Percentiles rank a stretch among this genome's conserved stretches.
Conservation (phyloP, 2,888 invertebrate species). For the Limnephilus marmoratus region DNA sequence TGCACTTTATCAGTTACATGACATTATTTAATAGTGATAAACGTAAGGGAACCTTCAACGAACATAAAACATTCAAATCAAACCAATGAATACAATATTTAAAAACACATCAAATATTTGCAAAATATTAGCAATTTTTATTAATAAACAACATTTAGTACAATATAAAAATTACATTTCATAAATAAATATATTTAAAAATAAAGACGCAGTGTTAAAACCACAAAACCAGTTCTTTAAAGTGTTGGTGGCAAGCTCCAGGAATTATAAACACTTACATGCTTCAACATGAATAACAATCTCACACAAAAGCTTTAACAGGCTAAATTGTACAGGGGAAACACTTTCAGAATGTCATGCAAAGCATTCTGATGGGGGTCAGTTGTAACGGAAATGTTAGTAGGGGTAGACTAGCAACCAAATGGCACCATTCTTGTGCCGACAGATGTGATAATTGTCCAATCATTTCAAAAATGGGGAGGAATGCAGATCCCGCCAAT, state of each 20-base stretch:
- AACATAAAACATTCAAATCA: not conserved
- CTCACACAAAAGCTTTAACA: not conserved
- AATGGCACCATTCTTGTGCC: not conserved
- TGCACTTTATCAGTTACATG: not conserved
- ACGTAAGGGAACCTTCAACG: not conserved
- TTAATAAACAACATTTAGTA: not conserved
- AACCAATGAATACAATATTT: not conserved
- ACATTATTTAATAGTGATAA: not conserved
- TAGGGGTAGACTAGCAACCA: not conserved
- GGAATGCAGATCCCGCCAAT: no score
- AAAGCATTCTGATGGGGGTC: not conserved
- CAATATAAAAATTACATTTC: not conserved
- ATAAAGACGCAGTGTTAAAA: not conserved
- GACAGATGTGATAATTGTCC: not conserved
- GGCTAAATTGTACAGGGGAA: not conserved
- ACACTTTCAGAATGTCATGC: not conserved
- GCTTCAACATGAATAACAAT: not conserved
- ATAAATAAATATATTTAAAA: no score
- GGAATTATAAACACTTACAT: not conserved
- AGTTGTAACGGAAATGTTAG: not conserved
- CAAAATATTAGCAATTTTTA: not conserved
- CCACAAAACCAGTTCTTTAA: not conserved
- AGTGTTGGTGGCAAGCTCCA: not conserved
- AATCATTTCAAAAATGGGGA: not conserved
- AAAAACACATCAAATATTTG: not conserved